Evolutionary conservation across 2,797 vertebrate genomes (phyloP), one percentile per base, ranked within the genome.

Genomic region (Ibycter americanus): DNA sequence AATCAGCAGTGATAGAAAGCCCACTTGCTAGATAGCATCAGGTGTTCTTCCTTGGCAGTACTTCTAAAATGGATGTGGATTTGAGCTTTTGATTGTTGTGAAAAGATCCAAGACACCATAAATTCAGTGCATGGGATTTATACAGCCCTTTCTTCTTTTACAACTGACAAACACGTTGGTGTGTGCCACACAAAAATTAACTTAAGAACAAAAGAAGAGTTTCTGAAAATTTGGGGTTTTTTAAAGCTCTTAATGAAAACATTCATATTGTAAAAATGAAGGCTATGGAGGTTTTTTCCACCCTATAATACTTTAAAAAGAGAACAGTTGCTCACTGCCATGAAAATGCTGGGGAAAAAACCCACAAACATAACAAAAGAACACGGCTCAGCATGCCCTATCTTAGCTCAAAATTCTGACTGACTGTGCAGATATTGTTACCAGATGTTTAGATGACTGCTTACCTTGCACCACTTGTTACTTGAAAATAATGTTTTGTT

Each of bases 201-300:
- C 4, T n/a, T 56, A 27, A 22, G 12, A 56, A 55, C 25, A 54
- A 91, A 61, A 67, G 1, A 38, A 1, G 3, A 6, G 1, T 31
- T 49, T 44, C 8, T 47, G 47, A 71, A 68, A 46, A 10, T 11
- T 7, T 23, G 6, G 15, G 5, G 0, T 0, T 4, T 38, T 47
- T 55, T 87, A 49, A 20, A 68, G 22, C 1, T 34, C 6, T 44
- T 62, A 42, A 31, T 49, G 19, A 62, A 90, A 89, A 27, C 3
- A 12, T 26, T 36, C 1, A 5, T 62, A 6, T 11, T 44, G 26
- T 34, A 44, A 83, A 89, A 92, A 15, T 25, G 2, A 56, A n/a
- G 7, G 16, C 0, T 38, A 59, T 8, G 14, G 1, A 22, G 3
- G 0, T 83, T 58, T 61, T 82, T 82, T 25, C 20, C 22, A 25